Evolutionary conservation across 2,888 invertebrate species (phyloP).

Genomic region (Parasteatoda lunata): DNA sequence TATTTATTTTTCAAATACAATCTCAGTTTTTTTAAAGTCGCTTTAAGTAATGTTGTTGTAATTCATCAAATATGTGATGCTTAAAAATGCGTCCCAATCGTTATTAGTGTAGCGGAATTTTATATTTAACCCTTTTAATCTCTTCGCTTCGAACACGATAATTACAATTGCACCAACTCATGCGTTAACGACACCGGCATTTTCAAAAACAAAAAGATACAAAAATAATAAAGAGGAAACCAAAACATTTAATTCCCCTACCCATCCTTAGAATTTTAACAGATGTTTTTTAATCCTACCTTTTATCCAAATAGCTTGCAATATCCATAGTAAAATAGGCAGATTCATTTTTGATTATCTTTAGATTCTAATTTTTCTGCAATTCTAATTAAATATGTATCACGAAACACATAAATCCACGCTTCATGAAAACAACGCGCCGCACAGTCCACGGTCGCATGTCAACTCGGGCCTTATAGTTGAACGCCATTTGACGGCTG

Average conservation of each 20-base stretch:
- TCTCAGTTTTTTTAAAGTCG: no score
- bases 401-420: slow-evolving; percentile 42
- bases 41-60: no score
- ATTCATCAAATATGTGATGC: no score
- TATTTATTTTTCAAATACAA: no score
- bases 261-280: neutral
- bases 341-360: slow-evolving; percentile 22
- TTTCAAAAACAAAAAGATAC: neutral
- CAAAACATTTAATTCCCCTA: neutral
- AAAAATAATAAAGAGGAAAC: neutral
- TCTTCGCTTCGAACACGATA: neutral
- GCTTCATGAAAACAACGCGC: slow-evolving; percentile 10
- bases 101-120: no score
- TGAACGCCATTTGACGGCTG: slow-evolving; percentile 59
- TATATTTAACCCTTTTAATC: no score
- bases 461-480: slow-evolving; percentile 40
- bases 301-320: slow-evolving; percentile 58
- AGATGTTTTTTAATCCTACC: slow-evolving; percentile 33
- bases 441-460: slow-evolving; percentile 37
- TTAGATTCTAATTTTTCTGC: slow-evolving; percentile 1
- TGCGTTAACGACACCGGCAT: neutral
- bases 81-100: no score
- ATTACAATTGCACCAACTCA: neutral
- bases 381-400: neutral
- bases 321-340: slow-evolving; percentile 47